phyloP scores from a whole-genome alignment of 1,140 invertebrate genomes.

The Drosophila watanabei region DNA sequence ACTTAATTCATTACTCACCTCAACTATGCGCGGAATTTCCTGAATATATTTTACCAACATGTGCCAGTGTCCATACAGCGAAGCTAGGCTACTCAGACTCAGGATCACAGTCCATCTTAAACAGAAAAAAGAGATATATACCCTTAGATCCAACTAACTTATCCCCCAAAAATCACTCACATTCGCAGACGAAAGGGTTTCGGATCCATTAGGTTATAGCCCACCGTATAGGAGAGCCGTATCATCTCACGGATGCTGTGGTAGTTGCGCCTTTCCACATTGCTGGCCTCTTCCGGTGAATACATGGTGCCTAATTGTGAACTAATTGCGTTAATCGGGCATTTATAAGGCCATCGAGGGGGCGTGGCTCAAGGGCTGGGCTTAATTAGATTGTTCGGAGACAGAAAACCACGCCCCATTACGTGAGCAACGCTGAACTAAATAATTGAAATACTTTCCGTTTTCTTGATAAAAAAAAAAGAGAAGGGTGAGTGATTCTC shows the following conservation, averaged over 20 bases:
- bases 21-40: constrained; percentile 60
- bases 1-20: constrained; percentile 19
- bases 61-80: constrained; percentile 73
- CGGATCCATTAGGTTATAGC: constrained; percentile 66
- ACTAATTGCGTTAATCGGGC: constrained; percentile 47
- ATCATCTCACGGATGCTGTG: constrained; percentile 69
- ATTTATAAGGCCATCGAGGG: constrained; percentile 61
- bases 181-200: constrained; percentile 47
- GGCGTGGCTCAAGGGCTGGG: constrained; percentile 28
- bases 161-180: constrained; percentile 14
- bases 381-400: constrained; percentile 51
- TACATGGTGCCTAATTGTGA: constrained; percentile 68
- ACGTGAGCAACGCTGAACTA: constrained; percentile 54
- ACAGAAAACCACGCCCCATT: constrained; percentile 62
- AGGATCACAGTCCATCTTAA: constrained; percentile 58
- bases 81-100: constrained; percentile 46
- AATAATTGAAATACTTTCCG: constrained; percentile 62
- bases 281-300: constrained; percentile 38
- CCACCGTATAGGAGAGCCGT: constrained; percentile 55
- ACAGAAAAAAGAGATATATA: background rate
- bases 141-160: rapidly evolving
- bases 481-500: constrained; percentile 20
- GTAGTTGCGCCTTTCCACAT: constrained; percentile 59
- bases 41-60: constrained; percentile 50
- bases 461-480: background rate